Percentiles rank a stretch among this genome's conserved stretches.
Evolutionary conservation across 2,888 invertebrate species (phyloP).

Genomic region (Platynereis dumerilii): DNA sequence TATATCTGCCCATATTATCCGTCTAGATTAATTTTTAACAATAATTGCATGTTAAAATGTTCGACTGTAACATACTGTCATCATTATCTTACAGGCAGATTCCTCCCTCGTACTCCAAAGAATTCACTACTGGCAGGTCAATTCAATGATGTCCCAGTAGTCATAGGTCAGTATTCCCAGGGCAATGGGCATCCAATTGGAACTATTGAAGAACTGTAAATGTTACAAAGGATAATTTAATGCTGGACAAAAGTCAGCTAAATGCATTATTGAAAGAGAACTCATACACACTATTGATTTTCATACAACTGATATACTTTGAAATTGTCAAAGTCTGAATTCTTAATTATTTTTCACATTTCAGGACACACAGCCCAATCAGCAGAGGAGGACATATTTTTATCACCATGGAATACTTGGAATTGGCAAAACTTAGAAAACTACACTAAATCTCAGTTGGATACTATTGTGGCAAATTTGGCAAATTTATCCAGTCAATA

Average conservation of each 20-base stretch:
- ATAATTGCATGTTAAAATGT: not conserved
- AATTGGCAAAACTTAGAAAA: slow-evolving; percentile 46
- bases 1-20: no score
- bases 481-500: slow-evolving; percentile 36
- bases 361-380: slow-evolving; percentile 51
- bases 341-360: not conserved
- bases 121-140: slow-evolving; percentile 23
- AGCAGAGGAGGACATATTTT: slow-evolving; percentile 42
- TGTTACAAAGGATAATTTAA: no score
- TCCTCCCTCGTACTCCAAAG: slow-evolving; percentile 18
- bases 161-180: slow-evolving; percentile 30
- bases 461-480: slow-evolving; percentile 44
- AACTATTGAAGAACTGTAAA: no score
- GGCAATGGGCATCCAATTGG: no score
- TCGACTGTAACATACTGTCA: not conserved
- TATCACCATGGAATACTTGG: slow-evolving; percentile 35
- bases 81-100: slow-evolving; percentile 24
- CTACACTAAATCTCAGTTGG: slow-evolving; percentile 44
- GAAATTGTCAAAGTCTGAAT: not conserved
- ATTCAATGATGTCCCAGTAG: slow-evolving; percentile 30
- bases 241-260: no score
- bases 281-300: no score
- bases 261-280: no score
- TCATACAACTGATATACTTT: no score
- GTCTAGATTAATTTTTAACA: slow-evolving; percentile 7